These are phyloP conservation scores for Pentamera pediparva DNA, from an alignment of 53 echinoderm and acorn worm species.

Conservation along the genomic window DNA sequence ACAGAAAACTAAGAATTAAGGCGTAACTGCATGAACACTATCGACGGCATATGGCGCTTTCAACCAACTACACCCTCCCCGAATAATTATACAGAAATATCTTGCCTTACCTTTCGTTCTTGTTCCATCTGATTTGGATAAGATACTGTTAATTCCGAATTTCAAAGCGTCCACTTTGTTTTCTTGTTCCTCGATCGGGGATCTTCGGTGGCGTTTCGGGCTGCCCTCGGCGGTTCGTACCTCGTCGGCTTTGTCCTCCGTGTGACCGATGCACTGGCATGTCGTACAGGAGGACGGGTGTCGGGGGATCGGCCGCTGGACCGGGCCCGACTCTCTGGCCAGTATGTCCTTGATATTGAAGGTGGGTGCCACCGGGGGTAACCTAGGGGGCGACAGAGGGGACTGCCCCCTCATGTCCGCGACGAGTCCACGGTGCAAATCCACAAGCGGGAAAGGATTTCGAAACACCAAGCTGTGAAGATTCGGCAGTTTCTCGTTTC, in stretches of 20 bases:
- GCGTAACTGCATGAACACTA: too few relatives aligned
- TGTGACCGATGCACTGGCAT: slow-evolving; percentile 71
- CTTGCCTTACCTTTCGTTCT: slow-evolving; percentile 18
- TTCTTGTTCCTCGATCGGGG: neutral
- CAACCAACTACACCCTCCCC: too few relatives aligned
- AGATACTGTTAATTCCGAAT: slow-evolving; percentile 32
- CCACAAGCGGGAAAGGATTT: slow-evolving; percentile 2
- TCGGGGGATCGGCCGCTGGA: slow-evolving; percentile 83
- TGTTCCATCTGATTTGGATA: slow-evolving; percentile 9
- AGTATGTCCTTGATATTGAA: slow-evolving; percentile 90
- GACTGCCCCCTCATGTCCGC: slow-evolving; percentile 3
- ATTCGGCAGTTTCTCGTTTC: slow-evolving; percentile 4
- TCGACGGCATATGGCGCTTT: too few relatives aligned
- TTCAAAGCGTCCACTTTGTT: slow-evolving; percentile 14
- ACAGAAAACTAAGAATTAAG: too few relatives aligned
- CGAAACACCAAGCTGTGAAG: slow-evolving; percentile 19
- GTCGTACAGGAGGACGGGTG: slow-evolving; percentile 84
- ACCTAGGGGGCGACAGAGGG: slow-evolving; percentile 29
- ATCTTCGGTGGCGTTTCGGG: neutral
- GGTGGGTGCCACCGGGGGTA: slow-evolving; percentile 41
- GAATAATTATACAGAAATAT: too few relatives aligned
- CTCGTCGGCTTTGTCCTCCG: neutral
- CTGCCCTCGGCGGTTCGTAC: neutral
- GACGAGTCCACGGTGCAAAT: slow-evolving; percentile 37
- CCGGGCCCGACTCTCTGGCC: slow-evolving; percentile 51